A percentile compares a stretch with the other conserved stretches of the same genome.
Conservation (phyloP, 1,140 invertebrate species). For the Sitobion miscanthi region DNA sequence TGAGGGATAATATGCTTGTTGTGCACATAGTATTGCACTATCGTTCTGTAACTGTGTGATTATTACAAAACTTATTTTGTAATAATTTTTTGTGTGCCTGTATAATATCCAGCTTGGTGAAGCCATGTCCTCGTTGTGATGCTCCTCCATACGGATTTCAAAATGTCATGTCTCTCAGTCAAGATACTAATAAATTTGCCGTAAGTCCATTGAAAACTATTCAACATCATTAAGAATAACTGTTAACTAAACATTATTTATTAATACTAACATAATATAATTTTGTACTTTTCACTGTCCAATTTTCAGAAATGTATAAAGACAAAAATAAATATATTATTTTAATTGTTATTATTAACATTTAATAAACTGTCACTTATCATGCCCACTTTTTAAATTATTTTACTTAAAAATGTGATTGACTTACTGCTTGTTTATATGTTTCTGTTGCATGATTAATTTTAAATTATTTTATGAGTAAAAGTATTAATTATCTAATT, state of each 20-base stretch:
- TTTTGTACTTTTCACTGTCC: not conserved
- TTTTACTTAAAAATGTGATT: conserved; percentile 10
- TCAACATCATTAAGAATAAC: conserved; percentile 14
- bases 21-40: not conserved
- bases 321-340: not conserved
- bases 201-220: conserved; percentile 66
- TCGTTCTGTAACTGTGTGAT: not conserved
- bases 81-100: conserved; percentile 56
- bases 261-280: not conserved
- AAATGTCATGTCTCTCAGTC: conserved; percentile 88
- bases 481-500: not conserved
- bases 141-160: conserved; percentile 93
- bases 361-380: not conserved
- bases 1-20: not conserved
- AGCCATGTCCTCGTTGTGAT: conserved; percentile 83
- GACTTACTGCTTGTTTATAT: conserved; percentile 33
- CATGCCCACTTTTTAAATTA: not conserved
- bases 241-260: not conserved
- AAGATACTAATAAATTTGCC: conserved; percentile 75
- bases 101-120: conserved; percentile 69
- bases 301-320: not conserved
- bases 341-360: not conserved
- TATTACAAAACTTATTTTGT: conserved; percentile 52
- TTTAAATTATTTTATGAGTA: not conserved
- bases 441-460: conserved; percentile 36